Evolutionary conservation across 2,888 invertebrate species (phyloP).

Genomic region (Lamellibrachia satsuma): DNA sequence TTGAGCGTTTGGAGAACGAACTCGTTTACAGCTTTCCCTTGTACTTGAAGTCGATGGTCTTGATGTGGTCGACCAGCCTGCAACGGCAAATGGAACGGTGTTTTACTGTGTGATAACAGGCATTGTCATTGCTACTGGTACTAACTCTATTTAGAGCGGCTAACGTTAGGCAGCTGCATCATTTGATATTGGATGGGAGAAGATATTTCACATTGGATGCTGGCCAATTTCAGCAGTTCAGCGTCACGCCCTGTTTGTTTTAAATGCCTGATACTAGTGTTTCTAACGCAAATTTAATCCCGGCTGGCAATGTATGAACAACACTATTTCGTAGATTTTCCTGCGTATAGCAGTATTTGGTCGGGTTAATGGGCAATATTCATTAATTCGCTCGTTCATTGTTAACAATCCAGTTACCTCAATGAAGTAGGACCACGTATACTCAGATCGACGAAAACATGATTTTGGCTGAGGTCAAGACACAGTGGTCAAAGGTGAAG

Average conservation of each 20-base stretch:
- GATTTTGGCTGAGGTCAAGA: too few relatives aligned
- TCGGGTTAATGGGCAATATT: not conserved
- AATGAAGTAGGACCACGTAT: too few relatives aligned
- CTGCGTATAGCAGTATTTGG: not conserved
- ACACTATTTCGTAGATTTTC: not conserved
- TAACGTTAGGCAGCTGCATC: not conserved
- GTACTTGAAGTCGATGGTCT: constrained; percentile 34
- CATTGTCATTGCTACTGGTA: not conserved
- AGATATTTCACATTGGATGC: not conserved
- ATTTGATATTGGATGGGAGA: not conserved
- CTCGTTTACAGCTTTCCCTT: constrained; percentile 32
- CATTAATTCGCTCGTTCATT: not conserved
- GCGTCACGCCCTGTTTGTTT: not conserved
- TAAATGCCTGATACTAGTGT: not conserved
- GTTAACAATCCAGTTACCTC: not conserved
- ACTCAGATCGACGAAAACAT: too few relatives aligned
- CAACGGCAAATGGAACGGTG: not conserved
- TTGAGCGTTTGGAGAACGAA: not conserved
- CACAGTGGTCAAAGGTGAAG: too few relatives aligned
- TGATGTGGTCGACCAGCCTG: constrained; percentile 39
- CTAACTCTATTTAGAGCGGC: not conserved
- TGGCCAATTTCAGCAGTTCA: not conserved
- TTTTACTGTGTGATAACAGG: not conserved
- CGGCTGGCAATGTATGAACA: not conserved
- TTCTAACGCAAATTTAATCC: not conserved